These are phyloP conservation scores for Menura novaehollandiae DNA, from an alignment of 2,113 vertebrate species.

Conservation along the genomic window DNA sequence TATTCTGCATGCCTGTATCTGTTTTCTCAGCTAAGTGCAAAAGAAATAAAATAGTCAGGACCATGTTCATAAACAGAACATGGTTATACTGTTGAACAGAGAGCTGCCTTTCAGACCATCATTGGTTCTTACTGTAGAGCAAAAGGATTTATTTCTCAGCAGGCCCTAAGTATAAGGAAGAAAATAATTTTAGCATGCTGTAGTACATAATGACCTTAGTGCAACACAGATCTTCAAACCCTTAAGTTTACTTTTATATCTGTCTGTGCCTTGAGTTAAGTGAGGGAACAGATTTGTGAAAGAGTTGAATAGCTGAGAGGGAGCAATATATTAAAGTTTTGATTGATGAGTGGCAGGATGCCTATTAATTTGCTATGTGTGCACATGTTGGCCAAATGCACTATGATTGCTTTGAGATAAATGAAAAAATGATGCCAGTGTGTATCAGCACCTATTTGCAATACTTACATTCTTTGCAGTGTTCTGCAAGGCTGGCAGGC, in stretches of 20 bases:
- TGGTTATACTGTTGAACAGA: neutral
- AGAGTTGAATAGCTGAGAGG: neutral
- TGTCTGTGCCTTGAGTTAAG: neutral
- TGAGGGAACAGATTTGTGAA: neutral
- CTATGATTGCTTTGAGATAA: neutral
- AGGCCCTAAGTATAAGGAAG: neutral
- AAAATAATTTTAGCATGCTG: accelerated
- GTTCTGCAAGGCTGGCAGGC: neutral
- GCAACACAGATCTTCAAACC: neutral
- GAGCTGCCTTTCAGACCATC: neutral
- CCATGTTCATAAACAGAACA: neutral
- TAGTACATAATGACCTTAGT: neutral
- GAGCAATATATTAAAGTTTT: neutral
- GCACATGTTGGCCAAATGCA: neutral
- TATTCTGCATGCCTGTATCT: neutral
- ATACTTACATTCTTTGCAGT: neutral
- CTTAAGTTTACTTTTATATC: neutral
- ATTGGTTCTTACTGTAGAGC: neutral
- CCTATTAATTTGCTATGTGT: neutral
- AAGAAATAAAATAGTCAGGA: neutral
- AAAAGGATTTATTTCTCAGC: neutral
- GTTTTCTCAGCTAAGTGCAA: neutral
- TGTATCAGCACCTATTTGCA: neutral
- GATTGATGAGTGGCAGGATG: neutral
- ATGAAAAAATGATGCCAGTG: neutral